Evolutionary conservation across 2,888 invertebrate species (phyloP).

Genomic region (Mamestra brassicae): DNA sequence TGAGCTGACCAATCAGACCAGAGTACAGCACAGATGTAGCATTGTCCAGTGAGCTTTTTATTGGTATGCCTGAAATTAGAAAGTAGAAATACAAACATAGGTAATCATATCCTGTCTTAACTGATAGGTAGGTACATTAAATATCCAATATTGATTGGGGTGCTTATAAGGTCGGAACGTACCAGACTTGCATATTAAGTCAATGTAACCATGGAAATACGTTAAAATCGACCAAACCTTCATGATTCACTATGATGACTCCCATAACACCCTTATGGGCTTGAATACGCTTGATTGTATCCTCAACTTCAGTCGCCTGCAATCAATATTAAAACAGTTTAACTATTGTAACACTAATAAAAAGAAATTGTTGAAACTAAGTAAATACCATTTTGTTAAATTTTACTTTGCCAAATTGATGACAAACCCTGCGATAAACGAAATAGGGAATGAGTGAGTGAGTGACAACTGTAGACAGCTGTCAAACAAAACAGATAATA

Average conservation of each 20-base stretch:
- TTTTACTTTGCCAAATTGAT: constrained; percentile 41
- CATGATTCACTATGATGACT: constrained; percentile 98
- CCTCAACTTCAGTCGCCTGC: constrained; percentile 97
- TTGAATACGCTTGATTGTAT: constrained; percentile 99
- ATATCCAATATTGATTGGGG: constrained; percentile 37
- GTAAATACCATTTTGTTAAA: constrained; percentile 60
- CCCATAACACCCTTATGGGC: constrained; percentile 99
- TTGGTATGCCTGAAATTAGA: constrained; percentile 94
- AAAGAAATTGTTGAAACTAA: background rate
- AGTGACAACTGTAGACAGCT: constrained; percentile 16
- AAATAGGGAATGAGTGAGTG: constrained; percentile 10
- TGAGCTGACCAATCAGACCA: constrained; percentile 97
- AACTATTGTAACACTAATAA: constrained; percentile 2
- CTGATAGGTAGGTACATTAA: background rate
- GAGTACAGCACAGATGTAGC: constrained; percentile 99
- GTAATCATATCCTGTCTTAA: background rate
- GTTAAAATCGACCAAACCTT: constrained; percentile 93
- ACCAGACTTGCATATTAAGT: constrained; percentile 35
- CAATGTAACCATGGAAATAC: constrained; percentile 70
- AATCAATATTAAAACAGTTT: constrained; percentile 65
- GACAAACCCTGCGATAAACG: constrained; percentile 50
- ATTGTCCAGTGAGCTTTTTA: constrained; percentile 98
- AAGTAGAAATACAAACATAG: constrained; percentile 40
- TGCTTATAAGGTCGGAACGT: background rate
- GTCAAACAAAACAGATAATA: constrained; percentile 26